Evolutionary conservation across 2,797 vertebrate genomes (phyloP).

Genomic region (Propithecus perrieri): DNA sequence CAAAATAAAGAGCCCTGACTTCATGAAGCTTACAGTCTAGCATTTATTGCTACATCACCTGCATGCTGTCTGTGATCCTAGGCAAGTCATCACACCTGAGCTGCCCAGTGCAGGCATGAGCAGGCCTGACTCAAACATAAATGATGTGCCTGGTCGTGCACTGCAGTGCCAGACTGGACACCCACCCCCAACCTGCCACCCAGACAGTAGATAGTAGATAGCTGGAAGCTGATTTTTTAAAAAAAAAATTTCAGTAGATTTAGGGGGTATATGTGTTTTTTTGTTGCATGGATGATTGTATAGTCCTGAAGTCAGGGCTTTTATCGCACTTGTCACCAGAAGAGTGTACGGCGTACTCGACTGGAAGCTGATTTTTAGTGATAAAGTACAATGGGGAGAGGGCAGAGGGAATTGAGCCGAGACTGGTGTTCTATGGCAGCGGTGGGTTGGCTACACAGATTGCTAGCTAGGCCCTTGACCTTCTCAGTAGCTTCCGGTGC

Average conservation of each 20-base stretch:
- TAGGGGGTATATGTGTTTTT: not conserved
- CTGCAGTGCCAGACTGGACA: not conserved
- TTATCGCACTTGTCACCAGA: not conserved
- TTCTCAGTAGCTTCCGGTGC: slow-evolving; percentile 97
- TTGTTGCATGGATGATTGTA: not conserved
- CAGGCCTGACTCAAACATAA: not conserved
- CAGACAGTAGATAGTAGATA: not conserved
- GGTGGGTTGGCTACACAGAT: slow-evolving; percentile 42
- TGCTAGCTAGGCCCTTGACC: slow-evolving; percentile 94
- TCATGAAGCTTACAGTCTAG: not conserved
- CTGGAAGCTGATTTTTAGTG: slow-evolving; percentile 81
- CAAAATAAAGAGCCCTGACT: not conserved
- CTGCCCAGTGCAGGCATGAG: not conserved
- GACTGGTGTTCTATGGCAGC: slow-evolving; percentile 65
- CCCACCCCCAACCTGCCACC: not conserved
- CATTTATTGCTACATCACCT: no score
- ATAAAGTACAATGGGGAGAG: slow-evolving; percentile 81
- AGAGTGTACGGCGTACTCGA: not conserved
- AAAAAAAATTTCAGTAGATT: not conserved
- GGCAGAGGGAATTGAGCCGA: slow-evolving; percentile 5
- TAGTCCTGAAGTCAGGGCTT: not conserved
- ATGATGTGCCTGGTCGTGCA: not conserved
- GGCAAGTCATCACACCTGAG: not conserved
- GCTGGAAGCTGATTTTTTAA: not conserved
- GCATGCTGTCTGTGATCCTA: not conserved